Percentiles rank a stretch among this genome's conserved stretches.
These are phyloP conservation scores for Macrotus californicus DNA, from an alignment of 2,113 vertebrate species.

Conservation along the genomic window DNA sequence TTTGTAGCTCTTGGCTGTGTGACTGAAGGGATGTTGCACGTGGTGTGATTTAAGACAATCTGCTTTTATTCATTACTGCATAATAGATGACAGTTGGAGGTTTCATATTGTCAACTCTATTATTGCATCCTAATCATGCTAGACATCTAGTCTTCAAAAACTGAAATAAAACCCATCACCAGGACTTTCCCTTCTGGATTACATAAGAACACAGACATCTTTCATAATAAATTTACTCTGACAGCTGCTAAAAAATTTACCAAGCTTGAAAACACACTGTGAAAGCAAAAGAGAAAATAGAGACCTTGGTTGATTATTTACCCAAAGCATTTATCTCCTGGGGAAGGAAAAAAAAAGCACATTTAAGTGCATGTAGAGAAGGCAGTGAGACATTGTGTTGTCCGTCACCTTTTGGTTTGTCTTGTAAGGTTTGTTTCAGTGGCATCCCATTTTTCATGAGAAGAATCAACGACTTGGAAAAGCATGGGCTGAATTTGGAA, in stretches of 20 bases:
- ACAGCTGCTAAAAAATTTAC: constrained; percentile 82
- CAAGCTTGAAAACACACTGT: constrained; percentile 72
- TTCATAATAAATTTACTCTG: constrained; percentile 80
- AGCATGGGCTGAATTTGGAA: constrained; percentile 52
- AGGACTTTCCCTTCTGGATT: constrained; percentile 76
- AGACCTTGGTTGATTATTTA: constrained; percentile 59
- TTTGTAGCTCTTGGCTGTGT: neutral
- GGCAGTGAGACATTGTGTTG: neutral
- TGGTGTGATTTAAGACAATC: constrained; percentile 36
- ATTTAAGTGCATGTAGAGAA: neutral
- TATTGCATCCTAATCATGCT: constrained; percentile 71
- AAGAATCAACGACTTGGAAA: constrained; percentile 62
- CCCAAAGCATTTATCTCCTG: constrained; percentile 59
- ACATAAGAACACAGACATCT: constrained; percentile 68
- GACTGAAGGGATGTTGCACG: constrained; percentile 32
- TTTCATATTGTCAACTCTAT: constrained; percentile 38
- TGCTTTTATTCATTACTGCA: constrained; percentile 45
- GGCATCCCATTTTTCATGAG: neutral
- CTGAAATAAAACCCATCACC: constrained; percentile 70
- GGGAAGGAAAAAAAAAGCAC: neutral
- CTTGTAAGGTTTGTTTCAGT: constrained; percentile 25
- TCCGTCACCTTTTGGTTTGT: neutral
- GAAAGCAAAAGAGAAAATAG: constrained; percentile 72
- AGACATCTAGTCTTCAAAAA: constrained; percentile 72
- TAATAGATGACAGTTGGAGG: constrained; percentile 49